phyloP scores from a whole-genome alignment of 2,113 vertebrate genomes.

The Henicopernis longicauda region DNA sequence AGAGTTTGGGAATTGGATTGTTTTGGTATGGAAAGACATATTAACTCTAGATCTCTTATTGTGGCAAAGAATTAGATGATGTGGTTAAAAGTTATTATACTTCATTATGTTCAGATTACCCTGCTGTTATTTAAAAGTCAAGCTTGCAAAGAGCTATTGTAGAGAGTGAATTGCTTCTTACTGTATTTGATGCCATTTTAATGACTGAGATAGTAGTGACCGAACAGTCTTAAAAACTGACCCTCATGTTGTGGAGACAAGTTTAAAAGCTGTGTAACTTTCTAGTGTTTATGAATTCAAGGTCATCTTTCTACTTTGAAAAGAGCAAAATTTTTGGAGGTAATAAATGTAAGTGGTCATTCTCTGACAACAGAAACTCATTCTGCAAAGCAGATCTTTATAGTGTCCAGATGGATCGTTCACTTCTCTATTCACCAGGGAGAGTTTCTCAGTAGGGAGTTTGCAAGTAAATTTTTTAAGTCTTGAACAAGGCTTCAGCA shows the following conservation, averaged over 20 bases:
- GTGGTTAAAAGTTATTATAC: background rate
- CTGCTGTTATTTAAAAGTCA: background rate
- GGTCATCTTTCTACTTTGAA: background rate
- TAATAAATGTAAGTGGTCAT: background rate
- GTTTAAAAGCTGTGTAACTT: background rate
- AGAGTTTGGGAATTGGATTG: background rate
- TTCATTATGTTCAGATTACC: background rate
- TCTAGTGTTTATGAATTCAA: background rate
- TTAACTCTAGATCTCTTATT: background rate
- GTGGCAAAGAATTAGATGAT: background rate
- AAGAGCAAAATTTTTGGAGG: background rate
- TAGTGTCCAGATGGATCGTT: rapidly evolving
- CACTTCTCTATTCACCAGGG: background rate
- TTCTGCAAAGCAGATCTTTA: background rate
- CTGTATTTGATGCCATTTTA: background rate
- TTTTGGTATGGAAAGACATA: background rate
- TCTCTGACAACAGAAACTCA: background rate
- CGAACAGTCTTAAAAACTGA: background rate
- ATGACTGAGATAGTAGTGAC: background rate
- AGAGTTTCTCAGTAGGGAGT: background rate
- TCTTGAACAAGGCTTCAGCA: background rate
- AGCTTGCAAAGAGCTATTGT: background rate
- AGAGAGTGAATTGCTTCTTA: background rate
- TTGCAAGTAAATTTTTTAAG: background rate
- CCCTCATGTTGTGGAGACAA: background rate